Conservation (phyloP, 2,113 vertebrate genomes). For the Urocolius indicus region DNA sequence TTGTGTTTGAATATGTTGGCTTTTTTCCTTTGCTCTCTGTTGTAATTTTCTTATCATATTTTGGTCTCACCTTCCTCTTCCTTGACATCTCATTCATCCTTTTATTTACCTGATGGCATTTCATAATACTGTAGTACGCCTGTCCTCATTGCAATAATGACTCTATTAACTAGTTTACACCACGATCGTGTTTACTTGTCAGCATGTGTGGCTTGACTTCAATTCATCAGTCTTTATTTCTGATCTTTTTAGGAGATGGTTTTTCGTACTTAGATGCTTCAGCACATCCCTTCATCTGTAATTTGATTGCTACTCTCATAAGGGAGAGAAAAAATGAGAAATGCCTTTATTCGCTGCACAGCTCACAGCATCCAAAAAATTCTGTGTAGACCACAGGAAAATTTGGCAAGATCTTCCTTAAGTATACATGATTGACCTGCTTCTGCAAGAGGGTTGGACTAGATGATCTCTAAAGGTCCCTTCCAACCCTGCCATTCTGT, state of each 20-base stretch:
- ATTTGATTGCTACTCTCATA: neutral
- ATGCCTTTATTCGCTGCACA: neutral
- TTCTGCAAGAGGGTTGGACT: too few relatives aligned
- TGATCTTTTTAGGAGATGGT: neutral
- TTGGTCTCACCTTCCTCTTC: neutral
- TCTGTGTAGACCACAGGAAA: neutral
- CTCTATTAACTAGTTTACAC: neutral
- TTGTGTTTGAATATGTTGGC: neutral
- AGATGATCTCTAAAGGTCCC: too few relatives aligned
- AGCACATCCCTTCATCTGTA: neutral
- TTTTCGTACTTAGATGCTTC: neutral
- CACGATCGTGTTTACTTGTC: neutral
- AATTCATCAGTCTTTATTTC: neutral
- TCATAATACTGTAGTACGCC: neutral
- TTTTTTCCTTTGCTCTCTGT: neutral
- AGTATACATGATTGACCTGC: neutral
- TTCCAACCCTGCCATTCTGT: too few relatives aligned
- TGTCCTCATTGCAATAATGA: neutral
- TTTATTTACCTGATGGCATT: neutral
- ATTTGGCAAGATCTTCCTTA: neutral
- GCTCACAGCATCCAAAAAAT: neutral
- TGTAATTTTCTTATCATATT: neutral
- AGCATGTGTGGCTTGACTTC: neutral
- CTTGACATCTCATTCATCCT: neutral
- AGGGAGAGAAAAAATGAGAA: neutral